Evolutionary conservation across 2,113 vertebrate species (phyloP).

Genomic region (Ovibos moschatus): DNA sequence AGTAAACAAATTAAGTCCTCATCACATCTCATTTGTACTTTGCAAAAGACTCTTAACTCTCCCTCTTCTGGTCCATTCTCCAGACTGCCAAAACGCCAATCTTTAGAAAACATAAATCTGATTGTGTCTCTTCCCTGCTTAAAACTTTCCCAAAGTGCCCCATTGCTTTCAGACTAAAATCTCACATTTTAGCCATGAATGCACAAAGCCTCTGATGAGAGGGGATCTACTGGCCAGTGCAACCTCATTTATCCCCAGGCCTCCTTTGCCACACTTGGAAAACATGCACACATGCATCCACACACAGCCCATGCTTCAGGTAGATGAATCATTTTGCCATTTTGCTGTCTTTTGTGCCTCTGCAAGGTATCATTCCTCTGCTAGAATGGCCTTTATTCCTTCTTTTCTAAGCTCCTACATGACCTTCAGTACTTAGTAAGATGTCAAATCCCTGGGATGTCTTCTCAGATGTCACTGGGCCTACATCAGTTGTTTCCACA

Average conservation of each 20-base stretch:
- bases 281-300: not conserved
- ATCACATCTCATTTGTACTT: not conserved
- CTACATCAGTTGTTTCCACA: not conserved
- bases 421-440: not conserved
- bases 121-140: not conserved
- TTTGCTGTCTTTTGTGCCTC: not conserved
- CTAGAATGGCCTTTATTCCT: not conserved
- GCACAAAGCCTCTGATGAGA: not conserved
- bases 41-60: not conserved
- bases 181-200: not conserved
- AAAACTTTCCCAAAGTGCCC: not conserved
- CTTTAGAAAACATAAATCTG: not conserved
- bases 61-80: not conserved
- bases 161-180: not conserved
- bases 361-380: not conserved
- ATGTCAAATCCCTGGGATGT: not conserved
- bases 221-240: not conserved
- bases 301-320: not conserved
- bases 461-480: not conserved
- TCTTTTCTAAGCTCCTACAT: not conserved
- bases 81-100: not conserved
- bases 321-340: not conserved
- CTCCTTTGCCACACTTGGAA: not conserved
- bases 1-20: not conserved
- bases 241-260: not conserved